Evolutionary conservation across 2,888 invertebrate species (phyloP).

Genomic region (Scotopteryx bipunctaria): DNA sequence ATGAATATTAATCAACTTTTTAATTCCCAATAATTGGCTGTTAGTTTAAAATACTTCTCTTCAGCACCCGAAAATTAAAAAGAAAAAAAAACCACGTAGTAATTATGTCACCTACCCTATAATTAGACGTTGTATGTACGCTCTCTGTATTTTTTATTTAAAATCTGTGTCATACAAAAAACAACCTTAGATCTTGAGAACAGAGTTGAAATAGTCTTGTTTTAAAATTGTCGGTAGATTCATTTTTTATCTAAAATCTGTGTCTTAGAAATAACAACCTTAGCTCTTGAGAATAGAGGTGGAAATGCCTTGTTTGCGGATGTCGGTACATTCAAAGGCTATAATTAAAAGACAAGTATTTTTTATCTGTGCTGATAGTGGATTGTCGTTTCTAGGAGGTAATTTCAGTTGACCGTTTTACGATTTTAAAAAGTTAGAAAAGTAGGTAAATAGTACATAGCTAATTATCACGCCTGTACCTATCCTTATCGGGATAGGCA

Average conservation of each 20-base stretch:
- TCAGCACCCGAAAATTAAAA: conserved; percentile 42
- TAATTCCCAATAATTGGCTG: conserved; percentile 26
- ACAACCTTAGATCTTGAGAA: conserved; percentile 41
- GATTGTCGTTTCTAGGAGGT: conserved; percentile 49
- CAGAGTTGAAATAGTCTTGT: conserved; percentile 43
- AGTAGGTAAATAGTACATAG: too few species aligned
- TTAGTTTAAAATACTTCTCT: conserved; percentile 42
- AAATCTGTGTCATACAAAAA: conserved; percentile 44
- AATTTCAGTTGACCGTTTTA: conserved; percentile 46
- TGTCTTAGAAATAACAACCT: conserved; percentile 45
- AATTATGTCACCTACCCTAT: conserved; percentile 67
- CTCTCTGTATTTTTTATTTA: conserved; percentile 53
- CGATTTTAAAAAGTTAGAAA: conserved; percentile 5
- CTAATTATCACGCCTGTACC: too few species aligned
- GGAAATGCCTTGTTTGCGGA: conserved; percentile 32
- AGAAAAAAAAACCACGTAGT: conserved; percentile 48
- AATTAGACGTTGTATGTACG: conserved; percentile 57
- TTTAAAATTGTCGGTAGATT: conserved; percentile 38
- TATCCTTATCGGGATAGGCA: too few species aligned
- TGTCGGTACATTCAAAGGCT: conserved; percentile 45
- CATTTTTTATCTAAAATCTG: conserved; percentile 55
- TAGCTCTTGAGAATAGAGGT: conserved; percentile 42
- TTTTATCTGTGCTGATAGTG: conserved; percentile 57
- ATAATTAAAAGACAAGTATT: conserved; percentile 58
- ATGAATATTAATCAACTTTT: conserved; percentile 7